A percentile compares a stretch with the other conserved stretches of the same genome.
These are phyloP conservation scores for Nylanderia fulva DNA, from an alignment of 1,140 invertebrate genomes.

Conservation along the genomic window DNA sequence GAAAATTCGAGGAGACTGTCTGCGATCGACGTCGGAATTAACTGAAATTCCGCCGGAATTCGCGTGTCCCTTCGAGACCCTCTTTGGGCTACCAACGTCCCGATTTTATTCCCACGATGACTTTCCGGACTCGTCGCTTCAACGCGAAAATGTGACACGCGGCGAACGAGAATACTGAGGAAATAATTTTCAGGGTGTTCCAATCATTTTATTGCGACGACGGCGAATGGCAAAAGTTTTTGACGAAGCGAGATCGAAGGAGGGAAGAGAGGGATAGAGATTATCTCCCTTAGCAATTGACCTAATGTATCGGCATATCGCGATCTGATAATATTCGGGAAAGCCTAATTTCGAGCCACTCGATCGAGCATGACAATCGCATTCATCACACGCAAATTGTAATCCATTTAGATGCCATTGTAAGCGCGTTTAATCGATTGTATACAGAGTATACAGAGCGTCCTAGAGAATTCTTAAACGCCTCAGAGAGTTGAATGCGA, in stretches of 20 bases:
- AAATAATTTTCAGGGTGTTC: slow-evolving; percentile 3
- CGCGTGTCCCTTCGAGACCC: not conserved
- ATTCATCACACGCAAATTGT: slow-evolving; percentile 45
- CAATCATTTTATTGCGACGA: slow-evolving; percentile 1
- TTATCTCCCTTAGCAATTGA: not conserved
- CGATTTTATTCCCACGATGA: not conserved
- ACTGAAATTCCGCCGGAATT: slow-evolving; percentile 29
- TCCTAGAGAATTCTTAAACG: not conserved
- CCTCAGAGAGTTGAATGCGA: not conserved
- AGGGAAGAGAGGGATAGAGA: too few relatives aligned
- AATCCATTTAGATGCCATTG: slow-evolving; percentile 36
- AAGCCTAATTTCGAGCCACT: slow-evolving; percentile 12
- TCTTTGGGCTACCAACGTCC: too few relatives aligned
- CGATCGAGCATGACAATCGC: slow-evolving; percentile 23
- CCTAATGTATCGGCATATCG: not conserved
- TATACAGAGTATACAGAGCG: not conserved
- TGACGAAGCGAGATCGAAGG: not conserved
- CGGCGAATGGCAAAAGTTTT: not conserved
- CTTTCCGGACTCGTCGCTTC: too few relatives aligned
- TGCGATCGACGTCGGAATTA: slow-evolving; percentile 50
- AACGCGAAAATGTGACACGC: not conserved
- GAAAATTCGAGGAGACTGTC: slow-evolving; percentile 31
- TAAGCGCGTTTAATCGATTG: slow-evolving; percentile 34
- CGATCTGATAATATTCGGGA: slow-evolving; percentile 24
- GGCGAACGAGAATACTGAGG: not conserved